Base-by-base conservation (phyloP, 2,888 invertebrate species). In the Melinaea marsaeus region DNA sequence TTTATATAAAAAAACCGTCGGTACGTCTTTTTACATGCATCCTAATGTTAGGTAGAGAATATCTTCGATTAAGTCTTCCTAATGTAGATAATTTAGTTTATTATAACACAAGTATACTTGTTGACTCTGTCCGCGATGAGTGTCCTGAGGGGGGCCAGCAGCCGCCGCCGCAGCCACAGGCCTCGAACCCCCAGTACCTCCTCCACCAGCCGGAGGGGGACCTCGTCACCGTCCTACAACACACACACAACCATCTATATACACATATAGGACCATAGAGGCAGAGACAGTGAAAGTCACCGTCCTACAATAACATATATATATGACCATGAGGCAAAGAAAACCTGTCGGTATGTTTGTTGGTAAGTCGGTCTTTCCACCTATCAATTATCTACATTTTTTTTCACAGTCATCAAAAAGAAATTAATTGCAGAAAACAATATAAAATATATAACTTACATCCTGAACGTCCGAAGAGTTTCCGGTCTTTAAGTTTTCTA, bases 81-180 rank as follows among this genome's bases (percentile, higher is more conserved):
- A 22, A 22, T 22, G 22, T 22, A 22, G 22, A 22, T 22, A 22
- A 6, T 37, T 37, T 4, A 2, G 37, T 37, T 37, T 1, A 37
- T 37, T 37, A 2, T 37, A 42, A 22, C 58, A 7, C n/a, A 59
- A 54, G 73, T 69, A n/a, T 76, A 89, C 90, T 83, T 88, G 66
- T 90, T 87, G 6, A 90, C 89, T 71, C 90, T 74, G 66, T 90
- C 90, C 0, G 85, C 88, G 64, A 90, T 90, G 35, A 90, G 72
- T 2, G 90, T 89, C 61, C 90, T 75, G 0, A 90, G 76, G 0
- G 90, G 90, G 1, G 90, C 90, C 0, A 90, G 78, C 47, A 90
- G 67, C 1, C 86, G 77, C 4, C 90, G 74, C 47, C 90, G 73
- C 47, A 90, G 71, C 90, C 90, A 90, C 47, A 90, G 66, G 0